Conservation (phyloP, 2,113 vertebrate genomes). For the Oreamnos americanus region DNA sequence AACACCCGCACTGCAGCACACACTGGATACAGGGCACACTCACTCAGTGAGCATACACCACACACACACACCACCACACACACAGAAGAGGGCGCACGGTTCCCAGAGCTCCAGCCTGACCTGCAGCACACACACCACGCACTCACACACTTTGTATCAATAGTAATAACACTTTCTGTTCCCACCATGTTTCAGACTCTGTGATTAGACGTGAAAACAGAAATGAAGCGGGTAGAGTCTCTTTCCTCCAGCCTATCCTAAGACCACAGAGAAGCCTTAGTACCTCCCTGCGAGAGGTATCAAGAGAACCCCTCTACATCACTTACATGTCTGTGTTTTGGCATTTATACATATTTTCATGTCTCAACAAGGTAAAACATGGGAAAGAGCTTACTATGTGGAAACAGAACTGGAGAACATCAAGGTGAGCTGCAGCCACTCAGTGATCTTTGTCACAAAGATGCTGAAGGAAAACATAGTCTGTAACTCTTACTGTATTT, state of each 20-base stretch:
- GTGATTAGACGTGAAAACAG: background rate
- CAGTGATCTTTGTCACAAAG: background rate
- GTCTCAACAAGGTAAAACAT: background rate
- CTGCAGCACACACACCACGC: background rate
- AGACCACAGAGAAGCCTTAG: background rate
- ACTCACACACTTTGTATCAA: no score
- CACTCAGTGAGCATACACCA: no score
- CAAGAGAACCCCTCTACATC: background rate
- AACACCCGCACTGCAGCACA: fast-evolving
- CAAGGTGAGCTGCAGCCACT: background rate
- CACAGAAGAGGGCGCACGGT: fast-evolving
- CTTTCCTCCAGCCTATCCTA: background rate
- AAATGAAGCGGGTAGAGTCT: background rate
- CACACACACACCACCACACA: no score
- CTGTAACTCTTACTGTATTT: background rate
- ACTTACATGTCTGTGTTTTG: background rate
- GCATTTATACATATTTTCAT: no score
- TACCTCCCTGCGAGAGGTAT: no score
- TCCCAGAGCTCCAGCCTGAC: background rate
- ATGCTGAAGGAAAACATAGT: background rate
- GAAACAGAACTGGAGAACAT: background rate
- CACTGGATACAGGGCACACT: fast-evolving
- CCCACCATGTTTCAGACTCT: background rate
- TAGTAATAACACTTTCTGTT: background rate
- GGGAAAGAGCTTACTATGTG: background rate